phyloP scores from a whole-genome alignment of 2,113 vertebrate species.

The Ageneiosus marmoratus region DNA sequence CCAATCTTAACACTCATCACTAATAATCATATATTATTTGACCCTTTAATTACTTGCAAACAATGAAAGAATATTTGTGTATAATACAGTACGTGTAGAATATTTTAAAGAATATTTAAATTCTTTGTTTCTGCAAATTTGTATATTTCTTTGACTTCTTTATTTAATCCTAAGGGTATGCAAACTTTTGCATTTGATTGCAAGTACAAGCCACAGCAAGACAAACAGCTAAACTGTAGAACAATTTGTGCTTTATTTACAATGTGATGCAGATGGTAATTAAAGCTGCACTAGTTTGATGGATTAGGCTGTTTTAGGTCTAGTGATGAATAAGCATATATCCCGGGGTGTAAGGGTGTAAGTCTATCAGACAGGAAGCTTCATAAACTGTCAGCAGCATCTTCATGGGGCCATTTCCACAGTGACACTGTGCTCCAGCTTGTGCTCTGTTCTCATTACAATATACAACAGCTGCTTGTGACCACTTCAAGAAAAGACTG shows the following conservation, averaged over 20 bases:
- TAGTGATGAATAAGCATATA: slow-evolving; percentile 27
- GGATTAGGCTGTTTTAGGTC: slow-evolving; percentile 18
- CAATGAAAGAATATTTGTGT: neutral
- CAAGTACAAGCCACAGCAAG: neutral
- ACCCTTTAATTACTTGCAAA: neutral
- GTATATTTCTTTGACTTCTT: neutral
- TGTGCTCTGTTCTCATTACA: slow-evolving; percentile 22
- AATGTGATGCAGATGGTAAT: slow-evolving; percentile 29
- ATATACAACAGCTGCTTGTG: slow-evolving; percentile 41
- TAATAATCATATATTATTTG: neutral
- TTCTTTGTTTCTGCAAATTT: neutral
- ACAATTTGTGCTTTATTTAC: neutral
- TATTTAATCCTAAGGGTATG: neutral
- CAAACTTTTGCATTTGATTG: neutral
- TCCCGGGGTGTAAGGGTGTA: slow-evolving; percentile 14
- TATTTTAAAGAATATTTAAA: neutral
- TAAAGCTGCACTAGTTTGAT: slow-evolving; percentile 31
- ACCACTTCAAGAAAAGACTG: slow-evolving; percentile 26
- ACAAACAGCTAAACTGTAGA: neutral
- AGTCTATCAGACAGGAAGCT: slow-evolving; percentile 31
- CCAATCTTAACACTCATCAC: no score
- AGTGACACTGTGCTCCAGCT: slow-evolving; percentile 15
- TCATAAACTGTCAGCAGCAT: slow-evolving; percentile 36
- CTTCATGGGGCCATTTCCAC: slow-evolving; percentile 31
- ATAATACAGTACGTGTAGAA: no score